phyloP scores from a whole-genome alignment of 2,113 vertebrate species.

The Ursus arctos region DNA sequence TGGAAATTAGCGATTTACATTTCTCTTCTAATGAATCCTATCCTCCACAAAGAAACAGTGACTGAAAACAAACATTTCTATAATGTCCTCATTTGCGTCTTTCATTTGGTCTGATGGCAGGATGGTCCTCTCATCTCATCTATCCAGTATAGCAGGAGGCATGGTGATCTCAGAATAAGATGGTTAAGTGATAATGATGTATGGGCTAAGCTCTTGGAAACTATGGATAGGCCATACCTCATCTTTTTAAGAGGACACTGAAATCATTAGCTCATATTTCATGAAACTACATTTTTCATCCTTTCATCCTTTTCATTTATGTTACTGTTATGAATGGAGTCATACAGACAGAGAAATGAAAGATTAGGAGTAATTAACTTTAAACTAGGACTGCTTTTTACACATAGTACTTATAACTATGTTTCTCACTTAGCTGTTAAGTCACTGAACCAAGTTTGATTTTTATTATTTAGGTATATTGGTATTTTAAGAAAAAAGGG shows the following conservation, averaged over 20 bases:
- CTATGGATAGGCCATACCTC: not conserved
- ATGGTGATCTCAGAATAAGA: not conserved
- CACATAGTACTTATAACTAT: not conserved
- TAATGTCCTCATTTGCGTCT: not conserved
- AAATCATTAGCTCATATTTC: conserved; percentile 11
- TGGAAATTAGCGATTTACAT: not conserved
- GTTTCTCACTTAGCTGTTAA: not conserved
- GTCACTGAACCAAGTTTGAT: not conserved
- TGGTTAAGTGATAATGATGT: not conserved
- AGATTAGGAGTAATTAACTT: conserved; percentile 3
- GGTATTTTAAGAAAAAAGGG: not conserved
- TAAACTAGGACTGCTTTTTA: not conserved
- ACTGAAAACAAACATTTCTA: not conserved
- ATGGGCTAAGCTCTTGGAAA: not conserved
- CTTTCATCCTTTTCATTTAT: not conserved
- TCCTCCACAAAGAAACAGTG: not conserved
- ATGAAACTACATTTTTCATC: not conserved
- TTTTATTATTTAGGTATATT: conserved; percentile 10
- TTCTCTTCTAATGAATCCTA: not conserved
- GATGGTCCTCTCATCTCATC: not conserved
- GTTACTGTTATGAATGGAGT: not conserved
- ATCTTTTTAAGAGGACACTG: not conserved
- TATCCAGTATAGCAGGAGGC: not conserved
- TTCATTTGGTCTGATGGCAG: not conserved
- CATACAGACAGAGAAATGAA: not conserved